phyloP scores from a whole-genome alignment of 2,888 invertebrate species.

The Diarsia rubi region DNA sequence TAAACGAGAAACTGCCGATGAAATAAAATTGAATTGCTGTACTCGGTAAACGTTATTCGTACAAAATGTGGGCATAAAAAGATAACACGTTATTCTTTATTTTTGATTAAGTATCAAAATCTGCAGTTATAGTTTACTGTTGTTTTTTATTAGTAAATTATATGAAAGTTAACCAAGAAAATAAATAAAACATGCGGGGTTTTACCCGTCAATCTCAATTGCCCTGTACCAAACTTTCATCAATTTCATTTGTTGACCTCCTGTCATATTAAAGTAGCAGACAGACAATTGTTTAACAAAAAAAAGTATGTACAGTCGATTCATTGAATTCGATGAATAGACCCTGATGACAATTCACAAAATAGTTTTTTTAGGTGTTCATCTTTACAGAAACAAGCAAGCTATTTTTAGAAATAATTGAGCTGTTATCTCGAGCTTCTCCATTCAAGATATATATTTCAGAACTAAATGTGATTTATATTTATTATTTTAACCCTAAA shows the following conservation, averaged over 20 bases:
- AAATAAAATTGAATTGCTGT: conserved; percentile 55
- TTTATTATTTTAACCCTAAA: background rate
- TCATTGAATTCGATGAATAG: conserved; percentile 15
- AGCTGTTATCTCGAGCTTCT: background rate
- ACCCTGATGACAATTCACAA: background rate
- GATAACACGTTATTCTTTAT: conserved; percentile 28
- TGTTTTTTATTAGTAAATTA: background rate
- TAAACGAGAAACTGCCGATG: conserved; percentile 65
- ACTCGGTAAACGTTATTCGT: conserved; percentile 28
- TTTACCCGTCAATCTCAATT: conserved; percentile 70
- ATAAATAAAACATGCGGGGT: conserved; percentile 53
- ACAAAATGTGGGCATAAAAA: conserved; percentile 32
- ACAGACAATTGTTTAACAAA: conserved; percentile 20
- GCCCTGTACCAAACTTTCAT: conserved; percentile 56
- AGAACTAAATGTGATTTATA: background rate
- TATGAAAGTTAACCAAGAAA: background rate
- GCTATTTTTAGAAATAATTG: background rate
- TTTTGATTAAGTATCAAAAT: conserved; percentile 20
- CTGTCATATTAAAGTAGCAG: conserved; percentile 56
- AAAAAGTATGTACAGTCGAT: background rate
- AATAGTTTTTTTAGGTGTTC: background rate
- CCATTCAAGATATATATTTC: background rate
- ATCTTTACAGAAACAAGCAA: background rate
- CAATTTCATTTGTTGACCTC: conserved; percentile 63
- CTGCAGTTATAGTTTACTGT: conserved; percentile 25